Conservation (phyloP, 2,888 invertebrate genomes). For the Folsomia candida region DNA sequence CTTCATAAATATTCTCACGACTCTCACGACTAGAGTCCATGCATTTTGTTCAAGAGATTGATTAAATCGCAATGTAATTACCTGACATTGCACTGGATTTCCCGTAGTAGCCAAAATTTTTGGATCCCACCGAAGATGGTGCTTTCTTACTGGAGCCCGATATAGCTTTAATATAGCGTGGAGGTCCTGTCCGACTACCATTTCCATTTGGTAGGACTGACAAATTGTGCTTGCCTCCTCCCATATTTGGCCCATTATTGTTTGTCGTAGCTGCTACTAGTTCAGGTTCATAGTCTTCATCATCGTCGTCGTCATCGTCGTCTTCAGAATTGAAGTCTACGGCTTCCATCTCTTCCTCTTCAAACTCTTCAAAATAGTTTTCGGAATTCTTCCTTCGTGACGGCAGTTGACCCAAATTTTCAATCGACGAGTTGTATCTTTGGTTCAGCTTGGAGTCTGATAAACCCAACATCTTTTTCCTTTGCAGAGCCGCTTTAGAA, state of each 20-base stretch:
- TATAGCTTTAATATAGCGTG: background rate
- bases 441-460: conserved; percentile 84
- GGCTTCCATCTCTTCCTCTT: background rate
- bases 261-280: background rate
- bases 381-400: background rate
- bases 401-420: conserved; percentile 58
- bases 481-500: background rate
- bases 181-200: conserved; percentile 10
- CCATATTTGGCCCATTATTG: background rate
- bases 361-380: background rate
- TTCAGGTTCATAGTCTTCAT: background rate
- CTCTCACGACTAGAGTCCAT: background rate
- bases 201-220: background rate
- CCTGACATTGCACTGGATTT: background rate
- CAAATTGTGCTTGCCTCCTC: background rate
- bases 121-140: background rate
- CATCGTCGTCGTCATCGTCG: too few species aligned
- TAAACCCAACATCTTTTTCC: conserved; percentile 61
- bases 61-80: too few species aligned
- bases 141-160: background rate
- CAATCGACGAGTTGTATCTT: conserved; percentile 76
- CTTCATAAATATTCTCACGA: background rate
- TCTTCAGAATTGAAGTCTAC: background rate
- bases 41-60: too few species aligned
- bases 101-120: background rate